These are phyloP conservation scores for Pyrocoelia pectoralis DNA, from an alignment of 2,888 invertebrate genomes.

Conservation along the genomic window DNA sequence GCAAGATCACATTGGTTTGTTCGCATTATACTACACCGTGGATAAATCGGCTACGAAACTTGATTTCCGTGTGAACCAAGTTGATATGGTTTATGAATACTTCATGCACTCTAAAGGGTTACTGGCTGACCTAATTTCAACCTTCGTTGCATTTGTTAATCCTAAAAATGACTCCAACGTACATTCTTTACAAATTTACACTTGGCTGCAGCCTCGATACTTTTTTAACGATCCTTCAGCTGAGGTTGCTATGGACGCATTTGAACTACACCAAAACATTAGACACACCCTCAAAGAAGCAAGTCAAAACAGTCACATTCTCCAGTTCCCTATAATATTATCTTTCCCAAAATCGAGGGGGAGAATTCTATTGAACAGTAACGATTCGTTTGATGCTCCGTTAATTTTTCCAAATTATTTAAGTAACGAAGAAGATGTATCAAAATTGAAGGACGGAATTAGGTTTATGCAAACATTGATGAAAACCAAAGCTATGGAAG, in stretches of 20 bases:
- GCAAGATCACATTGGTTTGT: not conserved
- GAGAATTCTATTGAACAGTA: not conserved
- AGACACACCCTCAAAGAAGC: not conserved
- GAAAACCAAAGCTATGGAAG: not conserved
- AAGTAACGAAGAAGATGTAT: not conserved
- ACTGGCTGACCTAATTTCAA: slow-evolving; percentile 54
- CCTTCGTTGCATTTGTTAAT: not conserved
- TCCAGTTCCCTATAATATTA: not conserved
- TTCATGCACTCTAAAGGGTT: slow-evolving; percentile 61
- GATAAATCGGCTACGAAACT: not conserved
- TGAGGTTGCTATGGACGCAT: not conserved
- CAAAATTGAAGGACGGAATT: not conserved
- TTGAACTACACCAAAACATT: not conserved
- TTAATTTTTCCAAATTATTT: not conserved
- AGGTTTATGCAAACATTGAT: not conserved
- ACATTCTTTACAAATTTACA: too few species aligned
- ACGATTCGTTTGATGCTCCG: not conserved
- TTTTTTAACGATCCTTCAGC: not conserved
- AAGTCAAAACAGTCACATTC: not conserved
- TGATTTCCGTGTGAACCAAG: slow-evolving; percentile 2
- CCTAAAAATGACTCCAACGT: not conserved
- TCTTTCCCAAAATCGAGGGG: not conserved
- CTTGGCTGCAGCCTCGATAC: not conserved
- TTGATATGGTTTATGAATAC: slow-evolving; percentile 57
- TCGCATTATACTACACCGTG: slow-evolving; percentile 9